Percentiles rank a stretch among this genome's conserved stretches.
Evolutionary conservation across 2,113 vertebrate species (phyloP).

Genomic region (Excalfactoria chinensis): DNA sequence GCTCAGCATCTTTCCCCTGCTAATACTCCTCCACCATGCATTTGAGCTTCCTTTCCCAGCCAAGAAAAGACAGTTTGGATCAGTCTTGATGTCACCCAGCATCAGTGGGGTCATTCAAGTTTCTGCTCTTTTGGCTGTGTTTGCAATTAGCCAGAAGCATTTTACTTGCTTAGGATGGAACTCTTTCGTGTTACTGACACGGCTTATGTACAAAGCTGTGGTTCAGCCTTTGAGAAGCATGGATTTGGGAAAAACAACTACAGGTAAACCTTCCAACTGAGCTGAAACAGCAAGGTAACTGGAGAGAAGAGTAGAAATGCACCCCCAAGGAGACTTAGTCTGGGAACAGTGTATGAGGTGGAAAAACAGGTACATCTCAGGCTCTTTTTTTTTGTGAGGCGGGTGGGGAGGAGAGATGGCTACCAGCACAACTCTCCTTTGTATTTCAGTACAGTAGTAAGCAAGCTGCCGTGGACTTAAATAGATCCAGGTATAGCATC

Average conservation of each 20-base stretch:
- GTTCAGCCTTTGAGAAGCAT: neutral
- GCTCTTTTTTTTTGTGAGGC: neutral
- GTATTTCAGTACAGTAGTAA: neutral
- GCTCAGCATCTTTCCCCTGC: neutral
- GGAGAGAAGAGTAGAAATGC: neutral
- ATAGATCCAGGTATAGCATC: neutral
- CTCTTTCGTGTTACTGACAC: neutral
- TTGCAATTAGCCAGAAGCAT: neutral
- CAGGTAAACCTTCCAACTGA: neutral
- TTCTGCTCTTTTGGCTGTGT: neutral
- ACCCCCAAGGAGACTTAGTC: neutral
- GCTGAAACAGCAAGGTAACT: neutral
- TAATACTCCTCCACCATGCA: neutral
- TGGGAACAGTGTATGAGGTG: neutral
- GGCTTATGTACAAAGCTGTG: neutral
- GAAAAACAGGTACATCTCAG: neutral
- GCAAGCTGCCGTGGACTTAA: neutral
- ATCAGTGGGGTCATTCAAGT: neutral
- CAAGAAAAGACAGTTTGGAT: neutral
- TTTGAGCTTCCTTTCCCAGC: neutral
- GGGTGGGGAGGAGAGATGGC: neutral
- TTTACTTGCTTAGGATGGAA: neutral
- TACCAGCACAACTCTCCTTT: neutral
- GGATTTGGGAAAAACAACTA: neutral
- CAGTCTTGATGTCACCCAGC: neutral